Conservation (phyloP, 2,797 vertebrate species). For the Rhabdomys pumilio region DNA sequence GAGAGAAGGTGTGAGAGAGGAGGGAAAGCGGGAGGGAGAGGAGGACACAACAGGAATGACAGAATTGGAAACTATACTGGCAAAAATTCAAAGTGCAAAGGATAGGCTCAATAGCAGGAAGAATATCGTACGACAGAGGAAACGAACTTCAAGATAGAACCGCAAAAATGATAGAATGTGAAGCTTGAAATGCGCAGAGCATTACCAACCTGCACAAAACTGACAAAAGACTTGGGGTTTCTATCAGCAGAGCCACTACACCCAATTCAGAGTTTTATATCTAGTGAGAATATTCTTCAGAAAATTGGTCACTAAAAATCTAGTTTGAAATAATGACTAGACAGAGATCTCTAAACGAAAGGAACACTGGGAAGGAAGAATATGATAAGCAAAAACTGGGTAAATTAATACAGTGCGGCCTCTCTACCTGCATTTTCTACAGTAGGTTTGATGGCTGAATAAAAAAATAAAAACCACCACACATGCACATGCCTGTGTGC, state of each 20-base stretch:
- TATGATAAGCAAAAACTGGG: background rate
- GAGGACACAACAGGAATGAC: background rate
- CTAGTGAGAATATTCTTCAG: constrained; percentile 34
- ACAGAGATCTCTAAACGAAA: constrained; percentile 54
- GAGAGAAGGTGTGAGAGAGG: background rate
- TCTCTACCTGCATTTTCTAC: constrained; percentile 56
- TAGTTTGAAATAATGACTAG: constrained; percentile 21
- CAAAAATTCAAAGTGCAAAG: background rate
- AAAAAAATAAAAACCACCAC: background rate
- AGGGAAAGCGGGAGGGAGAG: background rate
- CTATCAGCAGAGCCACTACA: constrained; percentile 6
- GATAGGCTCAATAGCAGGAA: constrained; percentile 24
- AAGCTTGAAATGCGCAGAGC: background rate
- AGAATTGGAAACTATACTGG: constrained; percentile 35
- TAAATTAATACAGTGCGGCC: constrained; percentile 25
- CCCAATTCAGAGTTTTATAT: constrained; percentile 16
- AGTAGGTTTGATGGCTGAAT: constrained; percentile 45
- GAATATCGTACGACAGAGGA: constrained; percentile 38
- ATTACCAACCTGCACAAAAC: background rate
- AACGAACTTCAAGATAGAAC: constrained; percentile 12
- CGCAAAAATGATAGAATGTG: constrained; percentile 50
- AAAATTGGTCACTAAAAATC: constrained; percentile 22
- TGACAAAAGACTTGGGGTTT: constrained; percentile 23
- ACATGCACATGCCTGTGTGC: too few relatives aligned
- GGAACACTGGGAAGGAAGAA: constrained; percentile 39